Evolutionary conservation across 2,797 vertebrate species (phyloP).

Genomic region (Helostoma temminkii): DNA sequence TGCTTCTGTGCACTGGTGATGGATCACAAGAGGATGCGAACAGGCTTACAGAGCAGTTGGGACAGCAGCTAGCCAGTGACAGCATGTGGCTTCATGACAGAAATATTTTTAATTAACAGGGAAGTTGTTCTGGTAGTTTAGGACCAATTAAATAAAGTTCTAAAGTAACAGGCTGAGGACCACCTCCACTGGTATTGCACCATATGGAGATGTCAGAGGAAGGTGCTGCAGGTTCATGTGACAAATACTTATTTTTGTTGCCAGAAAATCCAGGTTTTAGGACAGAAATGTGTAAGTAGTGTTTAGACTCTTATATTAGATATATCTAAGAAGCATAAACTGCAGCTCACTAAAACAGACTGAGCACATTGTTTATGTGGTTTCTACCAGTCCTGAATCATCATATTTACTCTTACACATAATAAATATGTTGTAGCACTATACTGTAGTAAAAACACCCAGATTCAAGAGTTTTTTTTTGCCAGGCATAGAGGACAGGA

Average conservation of each 20-base stretch:
- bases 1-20: conserved; percentile 38
- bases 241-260: conserved; percentile 29
- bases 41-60: conserved; percentile 68
- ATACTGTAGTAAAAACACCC: background rate
- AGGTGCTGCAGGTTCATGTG: conserved; percentile 19
- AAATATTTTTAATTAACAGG: conserved; percentile 59
- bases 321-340: too few relatives aligned
- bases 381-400: conserved; percentile 36
- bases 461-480: too few relatives aligned
- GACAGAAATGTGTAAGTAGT: too few relatives aligned
- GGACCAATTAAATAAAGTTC: conserved; percentile 31
- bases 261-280: conserved; percentile 63
- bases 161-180: conserved; percentile 26
- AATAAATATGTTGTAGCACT: conserved; percentile 21
- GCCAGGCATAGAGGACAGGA: background rate
- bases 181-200: conserved; percentile 15
- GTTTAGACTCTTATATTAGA: too few relatives aligned
- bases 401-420: conserved; percentile 6
- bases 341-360: conserved; percentile 44
- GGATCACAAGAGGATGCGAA: conserved; percentile 43
- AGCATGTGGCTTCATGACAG: conserved; percentile 56
- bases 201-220: conserved; percentile 14
- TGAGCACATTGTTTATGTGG: conserved; percentile 45
- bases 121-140: conserved; percentile 33
- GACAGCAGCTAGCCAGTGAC: conserved; percentile 50